These are phyloP conservation scores for Callopanchax toddi DNA, from an alignment of 2,113 vertebrate genomes.

Conservation along the genomic window DNA sequence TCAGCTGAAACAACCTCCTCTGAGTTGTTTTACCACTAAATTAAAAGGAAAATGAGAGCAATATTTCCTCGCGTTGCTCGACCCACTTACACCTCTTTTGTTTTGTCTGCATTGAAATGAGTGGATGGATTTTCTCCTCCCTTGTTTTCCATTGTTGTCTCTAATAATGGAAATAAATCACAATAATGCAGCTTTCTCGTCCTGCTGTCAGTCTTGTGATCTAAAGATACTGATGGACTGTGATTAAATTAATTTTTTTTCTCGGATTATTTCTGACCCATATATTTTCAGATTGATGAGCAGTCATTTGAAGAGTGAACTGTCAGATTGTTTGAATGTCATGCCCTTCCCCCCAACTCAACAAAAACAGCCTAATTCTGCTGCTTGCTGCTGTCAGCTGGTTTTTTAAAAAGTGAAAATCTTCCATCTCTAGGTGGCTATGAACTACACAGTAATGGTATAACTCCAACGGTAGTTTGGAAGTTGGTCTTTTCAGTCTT, in stretches of 20 bases:
- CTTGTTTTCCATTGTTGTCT: slow-evolving; percentile 14
- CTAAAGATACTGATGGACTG: slow-evolving; percentile 25
- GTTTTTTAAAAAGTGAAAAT: too few species aligned
- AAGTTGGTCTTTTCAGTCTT: too few species aligned
- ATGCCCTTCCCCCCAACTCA: too few species aligned
- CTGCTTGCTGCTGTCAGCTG: too few species aligned
- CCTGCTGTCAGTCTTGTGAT: slow-evolving; percentile 22
- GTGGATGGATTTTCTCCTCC: slow-evolving; percentile 18
- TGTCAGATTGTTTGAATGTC: slow-evolving; percentile 5
- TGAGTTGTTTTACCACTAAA: neutral
- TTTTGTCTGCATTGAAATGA: slow-evolving; percentile 16
- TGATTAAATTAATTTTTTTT: slow-evolving; percentile 43
- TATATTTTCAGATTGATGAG: slow-evolving; percentile 37
- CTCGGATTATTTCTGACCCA: slow-evolving; percentile 37
- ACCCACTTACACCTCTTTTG: slow-evolving; percentile 29
- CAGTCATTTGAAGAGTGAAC: slow-evolving; percentile 16
- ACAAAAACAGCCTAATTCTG: too few species aligned
- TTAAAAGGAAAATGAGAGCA: slow-evolving; percentile 25
- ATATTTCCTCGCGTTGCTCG: slow-evolving; percentile 22
- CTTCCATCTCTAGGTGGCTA: too few species aligned
- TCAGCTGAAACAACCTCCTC: slow-evolving; percentile 7
- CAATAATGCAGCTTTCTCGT: slow-evolving; percentile 9
- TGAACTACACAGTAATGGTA: too few species aligned
- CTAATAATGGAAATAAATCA: slow-evolving; percentile 27
- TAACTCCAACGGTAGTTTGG: too few species aligned